phyloP scores from a whole-genome alignment of 2,113 vertebrate genomes.

The Carlito syrichta region DNA sequence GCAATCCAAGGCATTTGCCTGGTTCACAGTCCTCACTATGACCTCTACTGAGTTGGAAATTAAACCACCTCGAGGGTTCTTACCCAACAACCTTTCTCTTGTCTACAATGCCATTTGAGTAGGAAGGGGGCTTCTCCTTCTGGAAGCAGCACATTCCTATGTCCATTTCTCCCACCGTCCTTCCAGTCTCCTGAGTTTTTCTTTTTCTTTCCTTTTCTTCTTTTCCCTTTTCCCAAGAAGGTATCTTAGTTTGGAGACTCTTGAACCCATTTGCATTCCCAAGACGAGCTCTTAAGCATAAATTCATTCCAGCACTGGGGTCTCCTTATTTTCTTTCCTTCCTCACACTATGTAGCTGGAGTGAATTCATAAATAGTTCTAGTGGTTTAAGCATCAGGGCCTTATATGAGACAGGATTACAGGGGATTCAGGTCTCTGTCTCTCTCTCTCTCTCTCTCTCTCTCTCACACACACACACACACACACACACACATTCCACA shows the following conservation, averaged over 20 bases:
- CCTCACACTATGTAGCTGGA: slow-evolving; percentile 49
- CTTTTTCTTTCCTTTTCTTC: neutral
- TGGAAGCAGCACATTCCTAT: slow-evolving; percentile 47
- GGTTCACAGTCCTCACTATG: neutral
- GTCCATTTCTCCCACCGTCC: slow-evolving; percentile 60
- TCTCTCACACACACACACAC: slow-evolving; percentile 46
- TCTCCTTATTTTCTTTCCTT: slow-evolving; percentile 34
- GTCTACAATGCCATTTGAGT: neutral
- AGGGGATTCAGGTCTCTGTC: slow-evolving; percentile 17
- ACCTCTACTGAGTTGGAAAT: neutral
- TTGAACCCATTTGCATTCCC: slow-evolving; percentile 78
- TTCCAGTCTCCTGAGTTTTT: slow-evolving; percentile 49
- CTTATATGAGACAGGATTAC: neutral
- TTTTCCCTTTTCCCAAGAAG: slow-evolving; percentile 56
- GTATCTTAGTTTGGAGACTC: slow-evolving; percentile 70
- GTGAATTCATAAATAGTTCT: slow-evolving; percentile 69
- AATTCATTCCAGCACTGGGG: slow-evolving; percentile 72
- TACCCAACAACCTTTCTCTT: neutral
- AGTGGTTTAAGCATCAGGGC: neutral
- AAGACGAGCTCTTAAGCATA: slow-evolving; percentile 76
- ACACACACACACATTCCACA: neutral
- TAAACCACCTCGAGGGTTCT: accelerated
- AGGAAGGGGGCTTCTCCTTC: neutral
- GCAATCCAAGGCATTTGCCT: accelerated
- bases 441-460: neutral